Evolutionary conservation across 2,113 vertebrate species (phyloP).

Genomic region (Spilogale gracilis): DNA sequence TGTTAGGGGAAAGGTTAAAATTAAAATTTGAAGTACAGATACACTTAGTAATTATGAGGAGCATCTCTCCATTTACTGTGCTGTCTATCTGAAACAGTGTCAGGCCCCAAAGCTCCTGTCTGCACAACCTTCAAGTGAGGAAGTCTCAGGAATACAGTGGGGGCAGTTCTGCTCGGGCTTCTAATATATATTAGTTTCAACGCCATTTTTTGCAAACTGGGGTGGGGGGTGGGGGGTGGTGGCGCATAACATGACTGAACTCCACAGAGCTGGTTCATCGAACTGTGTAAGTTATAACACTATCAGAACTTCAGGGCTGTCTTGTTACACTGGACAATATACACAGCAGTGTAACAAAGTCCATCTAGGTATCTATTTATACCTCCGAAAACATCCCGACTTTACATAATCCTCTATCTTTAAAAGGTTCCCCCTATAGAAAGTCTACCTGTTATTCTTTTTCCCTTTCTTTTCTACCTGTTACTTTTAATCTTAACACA

Average conservation of each 20-base stretch:
- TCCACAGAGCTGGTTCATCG: background rate
- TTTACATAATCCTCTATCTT: background rate
- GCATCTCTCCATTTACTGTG: background rate
- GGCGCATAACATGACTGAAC: background rate
- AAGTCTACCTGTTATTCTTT: background rate
- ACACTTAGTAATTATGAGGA: background rate
- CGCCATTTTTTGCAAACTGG: background rate
- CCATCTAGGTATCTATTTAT: background rate
- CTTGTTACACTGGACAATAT: background rate
- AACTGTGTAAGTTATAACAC: background rate
- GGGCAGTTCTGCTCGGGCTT: background rate
- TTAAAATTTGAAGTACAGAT: conserved; percentile 55
- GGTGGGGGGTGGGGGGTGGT: too few relatives aligned
- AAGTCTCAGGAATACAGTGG: background rate
- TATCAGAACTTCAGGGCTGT: background rate
- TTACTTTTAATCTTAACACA: conserved; percentile 28
- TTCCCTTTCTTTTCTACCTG: background rate
- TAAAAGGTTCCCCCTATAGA: background rate
- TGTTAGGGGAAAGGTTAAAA: background rate
- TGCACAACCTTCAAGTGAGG: background rate
- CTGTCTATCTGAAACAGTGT: background rate
- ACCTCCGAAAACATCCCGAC: background rate
- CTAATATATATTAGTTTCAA: background rate
- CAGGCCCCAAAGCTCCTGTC: background rate
- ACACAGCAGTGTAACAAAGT: background rate